Percentiles rank a stretch among this genome's conserved stretches.
Conservation (phyloP, 2,797 vertebrate genomes). For the Hemibagrus guttatus region DNA sequence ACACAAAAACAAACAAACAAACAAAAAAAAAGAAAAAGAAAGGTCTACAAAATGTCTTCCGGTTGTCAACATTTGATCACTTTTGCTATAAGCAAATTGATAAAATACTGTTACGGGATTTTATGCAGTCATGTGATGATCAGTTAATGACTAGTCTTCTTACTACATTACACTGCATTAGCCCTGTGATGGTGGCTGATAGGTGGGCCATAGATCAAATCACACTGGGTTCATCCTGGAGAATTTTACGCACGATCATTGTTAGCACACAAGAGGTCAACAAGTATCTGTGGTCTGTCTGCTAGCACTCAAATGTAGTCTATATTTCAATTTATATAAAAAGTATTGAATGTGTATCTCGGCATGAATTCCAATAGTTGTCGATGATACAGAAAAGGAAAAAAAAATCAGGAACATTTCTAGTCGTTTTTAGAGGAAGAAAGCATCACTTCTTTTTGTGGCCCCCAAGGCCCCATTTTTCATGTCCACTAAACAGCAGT, state of each 20-base stretch:
- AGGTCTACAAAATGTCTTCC: slow-evolving; percentile 3
- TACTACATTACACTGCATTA: slow-evolving; percentile 1
- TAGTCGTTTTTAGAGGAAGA: no score
- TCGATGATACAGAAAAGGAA: background rate
- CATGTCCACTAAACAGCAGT: background rate
- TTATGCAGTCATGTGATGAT: background rate
- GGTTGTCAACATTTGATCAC: background rate
- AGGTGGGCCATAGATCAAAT: slow-evolving; percentile 1
- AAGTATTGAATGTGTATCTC: background rate
- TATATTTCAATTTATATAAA: background rate
- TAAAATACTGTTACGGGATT: background rate
- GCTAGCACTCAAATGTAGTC: background rate
- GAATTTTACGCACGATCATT: slow-evolving; percentile 1
- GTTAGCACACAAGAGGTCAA: slow-evolving; percentile 5
- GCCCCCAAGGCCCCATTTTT: background rate
- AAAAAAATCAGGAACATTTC: background rate
- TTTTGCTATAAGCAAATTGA: background rate
- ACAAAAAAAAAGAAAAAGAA: slow-evolving; percentile 6
- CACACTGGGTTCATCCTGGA: background rate
- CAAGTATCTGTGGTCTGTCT: background rate
- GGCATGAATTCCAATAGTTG: background rate
- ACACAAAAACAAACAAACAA: background rate
- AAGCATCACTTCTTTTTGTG: background rate
- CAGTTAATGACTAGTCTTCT: background rate
- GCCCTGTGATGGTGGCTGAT: background rate